These are phyloP conservation scores for Phyllotreta striolata DNA, from an alignment of 2,888 invertebrate genomes.

Conservation along the genomic window DNA sequence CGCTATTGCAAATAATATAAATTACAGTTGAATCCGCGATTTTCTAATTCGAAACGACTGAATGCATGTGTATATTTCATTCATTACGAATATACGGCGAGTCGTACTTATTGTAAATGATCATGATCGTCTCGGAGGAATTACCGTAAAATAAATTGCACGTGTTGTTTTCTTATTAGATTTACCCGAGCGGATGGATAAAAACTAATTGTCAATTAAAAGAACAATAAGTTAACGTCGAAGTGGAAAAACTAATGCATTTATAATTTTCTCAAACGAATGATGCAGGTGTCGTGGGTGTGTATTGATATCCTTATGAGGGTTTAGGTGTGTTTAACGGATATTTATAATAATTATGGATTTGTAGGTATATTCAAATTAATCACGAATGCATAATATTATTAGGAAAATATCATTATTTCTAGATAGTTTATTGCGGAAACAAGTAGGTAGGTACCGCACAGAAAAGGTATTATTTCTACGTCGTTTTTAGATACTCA, in stretches of 20 bases:
- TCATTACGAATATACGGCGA: constrained; percentile 10
- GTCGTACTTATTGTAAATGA: constrained; percentile 12
- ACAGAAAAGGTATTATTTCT: not conserved
- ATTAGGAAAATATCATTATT: not conserved
- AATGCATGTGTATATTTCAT: constrained; percentile 20
- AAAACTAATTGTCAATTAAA: constrained; percentile 12
- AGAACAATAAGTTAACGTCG: constrained; percentile 15
- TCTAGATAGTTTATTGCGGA: not conserved
- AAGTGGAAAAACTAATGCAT: constrained; percentile 3
- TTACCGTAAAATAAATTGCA: constrained; percentile 14
- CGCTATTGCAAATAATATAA: constrained; percentile 18
- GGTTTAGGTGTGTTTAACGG: too few species aligned
- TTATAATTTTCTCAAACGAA: constrained; percentile 2
- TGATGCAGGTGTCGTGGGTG: too few species aligned
- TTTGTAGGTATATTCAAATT: not conserved
- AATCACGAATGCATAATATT: not conserved
- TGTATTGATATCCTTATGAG: too few species aligned
- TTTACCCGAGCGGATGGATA: not conserved
- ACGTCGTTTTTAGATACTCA: constrained; percentile 30
- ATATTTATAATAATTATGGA: too few species aligned
- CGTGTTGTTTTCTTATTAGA: constrained; percentile 6
- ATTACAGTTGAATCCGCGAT: constrained; percentile 19
- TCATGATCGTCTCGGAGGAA: constrained; percentile 3
- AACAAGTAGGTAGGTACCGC: too few species aligned
- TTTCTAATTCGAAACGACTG: constrained; percentile 24